Conservation (phyloP, 2,888 invertebrate species). For the Synanthedon myopaeformis region DNA sequence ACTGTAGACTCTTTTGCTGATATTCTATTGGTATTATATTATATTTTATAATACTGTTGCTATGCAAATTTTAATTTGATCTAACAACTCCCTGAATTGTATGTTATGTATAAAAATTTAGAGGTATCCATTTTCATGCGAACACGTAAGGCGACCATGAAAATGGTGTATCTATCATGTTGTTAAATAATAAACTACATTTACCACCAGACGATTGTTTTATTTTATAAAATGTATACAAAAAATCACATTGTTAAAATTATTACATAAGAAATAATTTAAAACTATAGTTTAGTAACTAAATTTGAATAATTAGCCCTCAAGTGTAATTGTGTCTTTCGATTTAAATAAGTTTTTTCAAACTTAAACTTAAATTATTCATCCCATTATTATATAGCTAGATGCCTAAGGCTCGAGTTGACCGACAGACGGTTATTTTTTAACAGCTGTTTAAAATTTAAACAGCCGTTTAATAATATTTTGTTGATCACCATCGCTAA, state of each 20-base stretch:
- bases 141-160: constrained; percentile 45
- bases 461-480: too few species aligned
- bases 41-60: constrained; percentile 27
- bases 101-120: constrained; percentile 68
- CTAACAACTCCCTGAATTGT: constrained; percentile 45
- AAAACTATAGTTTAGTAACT: background rate
- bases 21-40: constrained; percentile 18
- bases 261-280: background rate
- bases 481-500: too few species aligned
- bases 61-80: constrained; percentile 51
- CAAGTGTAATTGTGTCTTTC: background rate
- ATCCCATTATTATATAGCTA: too few species aligned
- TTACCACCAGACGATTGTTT: constrained; percentile 71
- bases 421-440: too few species aligned
- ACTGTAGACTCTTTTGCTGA: constrained; percentile 49
- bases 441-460: too few species aligned
- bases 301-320: too few species aligned
- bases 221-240: constrained; percentile 23
- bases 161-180: constrained; percentile 69
- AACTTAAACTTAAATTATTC: background rate
- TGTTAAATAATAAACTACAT: constrained; percentile 77
- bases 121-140: constrained; percentile 65
- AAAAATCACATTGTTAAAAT: background rate
- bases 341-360: background rate
- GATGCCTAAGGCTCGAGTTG: too few species aligned